These are phyloP conservation scores for Orcinus orca DNA, from an alignment of 2,113 vertebrate species.

Conservation along the genomic window DNA sequence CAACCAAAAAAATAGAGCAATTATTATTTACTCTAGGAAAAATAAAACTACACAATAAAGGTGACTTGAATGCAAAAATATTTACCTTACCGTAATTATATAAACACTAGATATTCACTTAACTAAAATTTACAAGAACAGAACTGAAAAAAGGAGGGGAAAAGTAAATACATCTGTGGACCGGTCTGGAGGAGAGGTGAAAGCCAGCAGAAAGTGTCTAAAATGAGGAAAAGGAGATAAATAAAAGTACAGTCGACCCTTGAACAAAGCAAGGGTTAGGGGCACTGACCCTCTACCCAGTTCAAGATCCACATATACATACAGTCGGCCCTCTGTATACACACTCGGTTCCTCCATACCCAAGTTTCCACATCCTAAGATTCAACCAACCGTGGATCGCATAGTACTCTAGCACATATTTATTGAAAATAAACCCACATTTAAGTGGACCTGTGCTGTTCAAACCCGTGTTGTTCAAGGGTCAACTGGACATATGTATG, in stretches of 20 bases:
- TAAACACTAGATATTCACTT: background rate
- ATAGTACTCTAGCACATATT: background rate
- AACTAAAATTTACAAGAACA: background rate
- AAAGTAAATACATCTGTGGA: background rate
- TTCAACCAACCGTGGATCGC: background rate
- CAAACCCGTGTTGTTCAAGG: background rate
- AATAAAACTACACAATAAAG: background rate
- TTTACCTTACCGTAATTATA: background rate
- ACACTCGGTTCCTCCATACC: background rate
- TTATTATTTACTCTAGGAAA: background rate
- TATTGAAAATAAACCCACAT: background rate
- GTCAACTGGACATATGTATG: background rate
- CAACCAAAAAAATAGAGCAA: background rate
- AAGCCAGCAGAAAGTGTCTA: background rate
- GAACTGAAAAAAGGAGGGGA: background rate
- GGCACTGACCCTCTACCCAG: background rate
- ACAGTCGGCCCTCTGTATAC: background rate
- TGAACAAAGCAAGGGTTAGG: background rate
- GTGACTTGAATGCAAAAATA: background rate
- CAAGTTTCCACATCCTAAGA: background rate
- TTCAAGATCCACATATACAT: background rate
- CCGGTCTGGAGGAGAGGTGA: background rate
- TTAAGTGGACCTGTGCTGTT: background rate
- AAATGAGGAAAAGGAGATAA: background rate
- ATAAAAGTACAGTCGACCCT: background rate